Evolutionary conservation across 2,888 invertebrate genomes (phyloP), one percentile per base, ranked within the genome.

Genomic region (Agriopis leucophaearia): DNA sequence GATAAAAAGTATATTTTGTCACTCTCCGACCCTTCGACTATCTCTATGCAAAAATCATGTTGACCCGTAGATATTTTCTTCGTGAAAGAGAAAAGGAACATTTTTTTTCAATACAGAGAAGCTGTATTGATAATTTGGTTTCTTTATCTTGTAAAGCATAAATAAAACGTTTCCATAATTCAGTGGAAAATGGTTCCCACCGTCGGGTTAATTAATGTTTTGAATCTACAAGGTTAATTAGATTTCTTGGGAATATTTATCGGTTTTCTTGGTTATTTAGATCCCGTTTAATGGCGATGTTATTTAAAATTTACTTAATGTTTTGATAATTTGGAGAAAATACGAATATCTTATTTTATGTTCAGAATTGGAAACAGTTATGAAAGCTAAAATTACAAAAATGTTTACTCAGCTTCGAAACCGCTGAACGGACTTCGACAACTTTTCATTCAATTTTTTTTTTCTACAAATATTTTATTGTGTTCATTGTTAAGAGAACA

Each of bases 151-250:
- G 50, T 50, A 15, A 35, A 56, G 56, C 42, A 66, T 55, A 59
- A 66, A 60, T 60, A 66, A 66, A 66, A 35, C 38, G 48, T 50
- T 66, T 55, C 55, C 44, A 69, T 62, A 63, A 55, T 45, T 66
- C n/a, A 47, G 18, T 36, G 45, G 36, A 55, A 55, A 27, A 57
- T 18, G 35, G 66, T 64, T 63, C 70, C 71, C 71, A 72, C 73
- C 77, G 65, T 45, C 48, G 66, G 62, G 47, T 78, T 80, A 80
- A 83, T 83, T 80, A 83, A 82, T 79, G 71, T 80, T 81, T 79
- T 77, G 77, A 81, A 82, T 81, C 76, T 80, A 81, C 77, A 76
- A 71, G 64, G 74, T 79, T 81, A 84, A 82, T 84, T 79, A 79
- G 75, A 83, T 81, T 79, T 79, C 76, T 80, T 73, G 70, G 66